Conservation (phyloP, 2,888 invertebrate genomes). For the Stenoptilia bipunctidactyla region DNA sequence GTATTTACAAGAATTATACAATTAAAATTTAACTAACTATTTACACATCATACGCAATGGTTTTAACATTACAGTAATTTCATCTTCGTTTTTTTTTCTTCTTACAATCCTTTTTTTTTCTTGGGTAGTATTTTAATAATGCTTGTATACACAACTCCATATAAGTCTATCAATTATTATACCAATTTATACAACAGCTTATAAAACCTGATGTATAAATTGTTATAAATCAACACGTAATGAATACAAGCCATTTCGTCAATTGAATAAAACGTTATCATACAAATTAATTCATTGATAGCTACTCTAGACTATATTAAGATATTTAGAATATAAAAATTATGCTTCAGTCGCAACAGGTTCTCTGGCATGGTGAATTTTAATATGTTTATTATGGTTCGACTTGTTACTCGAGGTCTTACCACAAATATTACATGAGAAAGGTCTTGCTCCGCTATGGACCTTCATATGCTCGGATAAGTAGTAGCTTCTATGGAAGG, state of each 20-base stretch:
- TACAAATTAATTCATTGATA: constrained; percentile 6
- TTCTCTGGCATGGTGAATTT: constrained; percentile 90
- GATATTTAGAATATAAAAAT: background rate
- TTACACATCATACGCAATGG: constrained; percentile 25
- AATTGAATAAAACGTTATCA: too few species aligned
- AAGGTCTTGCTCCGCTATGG: constrained; percentile 85
- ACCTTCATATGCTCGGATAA: constrained; percentile 89
- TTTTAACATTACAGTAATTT: background rate
- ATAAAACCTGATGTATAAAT: too few species aligned
- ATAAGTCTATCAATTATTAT: too few species aligned
- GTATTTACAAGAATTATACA: constrained; percentile 56
- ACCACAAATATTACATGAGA: constrained; percentile 88
- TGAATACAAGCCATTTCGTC: too few species aligned
- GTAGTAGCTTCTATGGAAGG: constrained; percentile 89
- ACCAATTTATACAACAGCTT: too few species aligned
- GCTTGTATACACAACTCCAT: too few species aligned
- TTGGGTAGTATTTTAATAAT: too few species aligned
- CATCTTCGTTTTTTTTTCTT: too few species aligned
- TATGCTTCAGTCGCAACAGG: constrained; percentile 87
- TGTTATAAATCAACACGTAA: too few species aligned
- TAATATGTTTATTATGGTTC: constrained; percentile 91
- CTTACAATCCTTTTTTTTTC: too few species aligned
- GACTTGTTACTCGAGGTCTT: constrained; percentile 91
- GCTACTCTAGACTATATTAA: constrained; percentile 4
- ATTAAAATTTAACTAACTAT: constrained; percentile 59